Conservation (phyloP, 1,140 invertebrate species). For the Drosophila triauraria region DNA sequence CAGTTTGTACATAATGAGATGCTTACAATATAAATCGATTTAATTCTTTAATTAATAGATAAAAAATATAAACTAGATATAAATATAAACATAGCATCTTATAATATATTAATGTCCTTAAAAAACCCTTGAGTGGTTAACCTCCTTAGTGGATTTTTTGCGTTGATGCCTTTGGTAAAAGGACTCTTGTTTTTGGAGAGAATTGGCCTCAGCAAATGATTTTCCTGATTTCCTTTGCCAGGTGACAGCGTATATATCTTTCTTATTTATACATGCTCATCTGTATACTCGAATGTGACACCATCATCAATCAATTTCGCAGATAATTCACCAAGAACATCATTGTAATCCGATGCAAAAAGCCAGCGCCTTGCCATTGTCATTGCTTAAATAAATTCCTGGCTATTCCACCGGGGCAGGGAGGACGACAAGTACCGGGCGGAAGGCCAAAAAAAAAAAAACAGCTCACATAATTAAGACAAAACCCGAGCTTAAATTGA, state of each 20-base stretch:
- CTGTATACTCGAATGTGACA: conserved; percentile 11
- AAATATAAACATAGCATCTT: neutral
- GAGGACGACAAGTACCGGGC: neutral
- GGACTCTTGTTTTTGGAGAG: neutral
- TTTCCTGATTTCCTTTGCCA: conserved; percentile 56
- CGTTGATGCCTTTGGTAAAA: neutral
- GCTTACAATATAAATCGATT: neutral
- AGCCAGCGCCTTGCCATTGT: conserved; percentile 33
- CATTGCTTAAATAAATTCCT: conserved; percentile 47
- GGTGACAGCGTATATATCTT: conserved; percentile 40
- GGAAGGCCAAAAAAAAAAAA: conserved; percentile 11
- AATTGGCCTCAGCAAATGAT: conserved; percentile 45
- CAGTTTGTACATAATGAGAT: too few relatives aligned
- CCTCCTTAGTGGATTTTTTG: neutral
- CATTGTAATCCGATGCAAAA: conserved; percentile 54
- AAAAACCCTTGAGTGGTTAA: neutral
- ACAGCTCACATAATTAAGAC: conserved; percentile 58
- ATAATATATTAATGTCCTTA: neutral
- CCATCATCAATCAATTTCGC: conserved; percentile 74
- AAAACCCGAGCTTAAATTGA: conserved; percentile 46
- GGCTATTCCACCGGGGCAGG: neutral
- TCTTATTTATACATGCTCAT: conserved; percentile 10
- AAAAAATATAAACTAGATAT: neutral
- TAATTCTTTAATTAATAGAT: neutral
- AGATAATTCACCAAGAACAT: conserved; percentile 63